Evolutionary conservation across 2,888 invertebrate genomes (phyloP).

Genomic region (Stenichneumon culpator): DNA sequence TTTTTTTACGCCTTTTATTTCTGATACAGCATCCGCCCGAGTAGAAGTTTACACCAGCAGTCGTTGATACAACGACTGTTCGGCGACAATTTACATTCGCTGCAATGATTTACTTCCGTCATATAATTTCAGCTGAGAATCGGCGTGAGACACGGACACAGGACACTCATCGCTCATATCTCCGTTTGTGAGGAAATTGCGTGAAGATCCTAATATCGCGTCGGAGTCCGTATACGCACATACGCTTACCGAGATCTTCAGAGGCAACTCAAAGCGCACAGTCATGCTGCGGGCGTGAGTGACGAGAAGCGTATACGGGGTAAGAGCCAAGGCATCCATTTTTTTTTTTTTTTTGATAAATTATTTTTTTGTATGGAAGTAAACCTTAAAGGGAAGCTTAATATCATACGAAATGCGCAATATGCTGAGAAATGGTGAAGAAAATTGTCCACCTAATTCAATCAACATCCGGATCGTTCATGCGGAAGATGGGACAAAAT

Average conservation of each 20-base stretch:
- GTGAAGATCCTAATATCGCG: not conserved
- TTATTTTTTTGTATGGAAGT: not conserved
- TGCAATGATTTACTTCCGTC: conserved; percentile 48
- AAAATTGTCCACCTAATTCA: not conserved
- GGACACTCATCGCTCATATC: not conserved
- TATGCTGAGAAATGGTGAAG: not conserved
- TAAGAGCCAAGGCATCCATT: not conserved
- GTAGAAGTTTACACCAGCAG: conserved; percentile 7
- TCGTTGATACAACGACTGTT: conserved; percentile 19
- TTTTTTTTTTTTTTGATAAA: not conserved
- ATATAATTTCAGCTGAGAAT: conserved; percentile 47
- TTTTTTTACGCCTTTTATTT: conserved; percentile 36
- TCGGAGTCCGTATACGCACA: not conserved
- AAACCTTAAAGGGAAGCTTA: not conserved
- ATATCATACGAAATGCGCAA: not conserved
- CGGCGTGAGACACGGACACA: conserved; percentile 3
- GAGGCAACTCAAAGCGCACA: conserved; percentile 2
- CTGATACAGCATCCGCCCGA: not conserved
- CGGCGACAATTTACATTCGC: conserved; percentile 51
- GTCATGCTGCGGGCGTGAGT: not conserved
- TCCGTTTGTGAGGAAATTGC: not conserved
- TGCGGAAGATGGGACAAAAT: not conserved
- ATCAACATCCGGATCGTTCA: not conserved
- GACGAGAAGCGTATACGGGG: not conserved
- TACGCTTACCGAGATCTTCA: conserved; percentile 26